Evolutionary conservation across 2,113 vertebrate species (phyloP).

Genomic region (Ciconia stormi): DNA sequence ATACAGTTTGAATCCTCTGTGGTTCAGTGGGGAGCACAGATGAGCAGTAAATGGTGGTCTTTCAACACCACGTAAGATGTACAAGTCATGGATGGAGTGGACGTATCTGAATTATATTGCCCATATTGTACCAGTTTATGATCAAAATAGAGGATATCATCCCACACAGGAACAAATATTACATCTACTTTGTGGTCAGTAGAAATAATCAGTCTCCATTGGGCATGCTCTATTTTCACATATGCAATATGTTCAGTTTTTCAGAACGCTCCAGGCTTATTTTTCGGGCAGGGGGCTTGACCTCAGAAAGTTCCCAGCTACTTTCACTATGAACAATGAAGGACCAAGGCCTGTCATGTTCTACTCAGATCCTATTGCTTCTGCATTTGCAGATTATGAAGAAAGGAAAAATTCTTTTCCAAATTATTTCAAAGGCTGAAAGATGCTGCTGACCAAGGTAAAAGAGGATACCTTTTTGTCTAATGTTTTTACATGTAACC

Average conservation of each 20-base stretch:
- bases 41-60: neutral
- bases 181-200: neutral
- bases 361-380: conserved; percentile 58
- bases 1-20: neutral
- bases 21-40: neutral
- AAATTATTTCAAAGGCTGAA: conserved; percentile 50
- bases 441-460: conserved; percentile 20
- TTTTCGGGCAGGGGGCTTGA: conserved; percentile 72
- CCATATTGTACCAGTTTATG: neutral
- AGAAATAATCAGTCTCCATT: neutral
- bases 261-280: conserved; percentile 77
- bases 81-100: neutral
- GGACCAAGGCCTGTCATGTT: conserved; percentile 49
- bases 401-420: conserved; percentile 67
- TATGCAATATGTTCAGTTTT: conserved; percentile 68
- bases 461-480: neutral
- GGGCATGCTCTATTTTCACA: neutral
- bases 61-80: rapidly evolving
- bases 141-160: neutral
- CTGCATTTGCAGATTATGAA: conserved; percentile 73
- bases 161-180: neutral
- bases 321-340: conserved; percentile 47
- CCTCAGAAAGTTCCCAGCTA: conserved; percentile 61
- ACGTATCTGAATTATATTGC: neutral
- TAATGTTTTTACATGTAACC: neutral